These are phyloP conservation scores for Heterocephalus glaber DNA, from an alignment of 2,113 vertebrate genomes.

Conservation along the genomic window DNA sequence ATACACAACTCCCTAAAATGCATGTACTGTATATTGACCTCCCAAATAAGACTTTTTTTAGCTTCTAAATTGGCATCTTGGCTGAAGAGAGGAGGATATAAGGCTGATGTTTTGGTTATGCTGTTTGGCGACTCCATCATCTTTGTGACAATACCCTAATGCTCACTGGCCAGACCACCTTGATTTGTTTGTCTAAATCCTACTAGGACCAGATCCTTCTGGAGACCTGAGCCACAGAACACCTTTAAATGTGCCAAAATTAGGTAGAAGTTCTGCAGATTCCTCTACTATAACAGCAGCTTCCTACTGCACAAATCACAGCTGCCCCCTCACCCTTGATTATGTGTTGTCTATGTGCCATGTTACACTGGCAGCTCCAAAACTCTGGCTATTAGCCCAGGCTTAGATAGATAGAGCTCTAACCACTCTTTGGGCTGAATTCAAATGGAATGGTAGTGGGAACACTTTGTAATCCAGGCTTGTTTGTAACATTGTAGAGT, in stretches of 20 bases:
- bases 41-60: not conserved
- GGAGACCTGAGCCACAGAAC: not conserved
- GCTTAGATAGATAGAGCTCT: not conserved
- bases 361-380: not conserved
- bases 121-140: not conserved
- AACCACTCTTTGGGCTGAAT: not conserved
- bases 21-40: not conserved
- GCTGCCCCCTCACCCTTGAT: not conserved
- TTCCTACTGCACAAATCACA: not conserved
- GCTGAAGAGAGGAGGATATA: not conserved
- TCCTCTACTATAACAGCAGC: not conserved
- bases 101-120: not conserved
- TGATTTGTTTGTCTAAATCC: conserved; percentile 3
- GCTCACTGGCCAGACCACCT: not conserved
- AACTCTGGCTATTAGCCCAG: not conserved
- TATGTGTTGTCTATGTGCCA: not conserved
- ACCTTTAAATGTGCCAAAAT: not conserved
- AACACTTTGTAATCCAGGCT: not conserved
- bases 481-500: not conserved
- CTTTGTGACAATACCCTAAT: not conserved
- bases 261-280: not conserved
- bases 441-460: not conserved
- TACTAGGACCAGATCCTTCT: not conserved
- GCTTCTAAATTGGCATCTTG: not conserved
- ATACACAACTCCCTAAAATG: not conserved